Conservation (phyloP, 1,140 invertebrate species). For the Drosophila quadrilineata region DNA sequence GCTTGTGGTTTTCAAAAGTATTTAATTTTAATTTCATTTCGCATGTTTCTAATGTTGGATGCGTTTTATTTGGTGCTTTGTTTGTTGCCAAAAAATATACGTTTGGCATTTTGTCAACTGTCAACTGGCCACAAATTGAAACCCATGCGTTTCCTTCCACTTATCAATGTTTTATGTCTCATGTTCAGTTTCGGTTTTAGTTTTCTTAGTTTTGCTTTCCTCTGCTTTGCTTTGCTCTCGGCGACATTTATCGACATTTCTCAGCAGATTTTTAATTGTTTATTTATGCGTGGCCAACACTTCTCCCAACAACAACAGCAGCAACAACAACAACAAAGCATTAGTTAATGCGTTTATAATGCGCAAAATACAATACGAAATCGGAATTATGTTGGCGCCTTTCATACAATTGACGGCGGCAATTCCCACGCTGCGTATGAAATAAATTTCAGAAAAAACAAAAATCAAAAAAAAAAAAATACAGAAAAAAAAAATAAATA, state of each 20-base stretch:
- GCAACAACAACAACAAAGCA: too few relatives aligned
- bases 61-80: slow-evolving; percentile 8
- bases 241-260: slow-evolving; percentile 39
- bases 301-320: slow-evolving; percentile 57
- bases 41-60: neutral
- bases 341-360: slow-evolving; percentile 77
- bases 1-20: neutral
- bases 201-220: neutral
- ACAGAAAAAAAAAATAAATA: too few relatives aligned
- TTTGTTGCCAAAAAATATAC: slow-evolving; percentile 25
- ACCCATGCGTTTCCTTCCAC: slow-evolving; percentile 44
- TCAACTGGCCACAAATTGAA: slow-evolving; percentile 34
- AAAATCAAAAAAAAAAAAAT: too few relatives aligned
- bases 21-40: neutral
- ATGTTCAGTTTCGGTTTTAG: slow-evolving; percentile 14
- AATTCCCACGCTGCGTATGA: slow-evolving; percentile 77
- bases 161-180: slow-evolving; percentile 44
- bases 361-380: slow-evolving; percentile 42
- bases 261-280: slow-evolving; percentile 52
- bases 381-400: slow-evolving; percentile 54
- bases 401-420: slow-evolving; percentile 66
- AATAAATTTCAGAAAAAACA: slow-evolving; percentile 68
- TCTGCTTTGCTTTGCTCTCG: neutral
- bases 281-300: slow-evolving; percentile 49
- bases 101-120: slow-evolving; percentile 50